Percentiles rank a stretch among this genome's conserved stretches.
These are phyloP conservation scores for Bubo blakistoni DNA, from an alignment of 2,113 vertebrate species.

Conservation along the genomic window DNA sequence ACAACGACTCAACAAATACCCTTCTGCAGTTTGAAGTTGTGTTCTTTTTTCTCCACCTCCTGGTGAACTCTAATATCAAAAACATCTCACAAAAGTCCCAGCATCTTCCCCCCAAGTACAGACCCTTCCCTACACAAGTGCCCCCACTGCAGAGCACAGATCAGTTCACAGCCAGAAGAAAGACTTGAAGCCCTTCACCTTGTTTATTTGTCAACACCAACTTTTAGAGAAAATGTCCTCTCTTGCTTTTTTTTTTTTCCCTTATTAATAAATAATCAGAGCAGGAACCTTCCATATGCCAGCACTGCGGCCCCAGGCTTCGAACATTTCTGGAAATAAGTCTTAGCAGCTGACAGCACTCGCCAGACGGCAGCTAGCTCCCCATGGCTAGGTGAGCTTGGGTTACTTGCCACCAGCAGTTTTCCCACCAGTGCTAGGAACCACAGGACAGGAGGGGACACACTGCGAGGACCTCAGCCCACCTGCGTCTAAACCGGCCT, in stretches of 20 bases:
- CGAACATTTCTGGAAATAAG: background rate
- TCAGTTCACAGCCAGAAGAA: background rate
- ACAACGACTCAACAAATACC: background rate
- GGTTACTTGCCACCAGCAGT: background rate
- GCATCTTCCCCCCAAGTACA: background rate
- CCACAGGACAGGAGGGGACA: accelerated
- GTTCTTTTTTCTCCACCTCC: background rate
- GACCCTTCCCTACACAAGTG: background rate
- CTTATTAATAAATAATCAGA: background rate
- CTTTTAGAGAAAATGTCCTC: background rate
- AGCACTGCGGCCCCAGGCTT: background rate
- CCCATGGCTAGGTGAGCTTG: background rate
- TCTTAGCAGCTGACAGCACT: background rate
- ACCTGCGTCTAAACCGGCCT: background rate
- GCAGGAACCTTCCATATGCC: background rate
- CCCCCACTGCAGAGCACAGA: background rate
- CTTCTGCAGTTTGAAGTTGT: too few relatives aligned
- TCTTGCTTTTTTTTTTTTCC: background rate
- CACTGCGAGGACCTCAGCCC: background rate
- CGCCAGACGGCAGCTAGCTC: background rate
- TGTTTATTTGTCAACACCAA: background rate
- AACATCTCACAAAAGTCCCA: background rate
- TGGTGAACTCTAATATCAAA: background rate
- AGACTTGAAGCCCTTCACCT: background rate
- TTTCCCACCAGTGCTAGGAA: background rate